Evolutionary conservation across 2,888 invertebrate genomes (phyloP).

Genomic region (Fragum sueziense): DNA sequence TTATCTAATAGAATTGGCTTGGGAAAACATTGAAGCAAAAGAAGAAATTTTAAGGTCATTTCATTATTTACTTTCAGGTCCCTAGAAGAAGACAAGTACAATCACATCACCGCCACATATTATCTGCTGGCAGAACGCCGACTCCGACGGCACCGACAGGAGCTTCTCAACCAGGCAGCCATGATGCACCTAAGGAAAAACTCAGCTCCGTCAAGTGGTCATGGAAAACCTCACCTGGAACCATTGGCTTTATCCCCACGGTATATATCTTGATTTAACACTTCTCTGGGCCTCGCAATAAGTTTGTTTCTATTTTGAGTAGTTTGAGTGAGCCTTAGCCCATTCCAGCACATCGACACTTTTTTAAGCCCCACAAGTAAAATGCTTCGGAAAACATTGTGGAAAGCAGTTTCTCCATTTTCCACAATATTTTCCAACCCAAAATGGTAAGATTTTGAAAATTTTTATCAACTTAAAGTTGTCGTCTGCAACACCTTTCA

Average conservation of each 20-base stretch:
- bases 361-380: not conserved
- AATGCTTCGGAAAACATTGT: no score
- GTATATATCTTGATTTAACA: conserved; percentile 67
- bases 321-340: no score
- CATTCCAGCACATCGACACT: not conserved
- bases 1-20: no score
- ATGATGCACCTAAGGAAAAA: conserved; percentile 79
- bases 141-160: conserved; percentile 83
- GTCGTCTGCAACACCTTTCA: no score
- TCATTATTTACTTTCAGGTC: conserved; percentile 86
- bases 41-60: no score
- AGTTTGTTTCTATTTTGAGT: no score
- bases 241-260: conserved; percentile 82
- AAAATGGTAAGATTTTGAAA: no score
- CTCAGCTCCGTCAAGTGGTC: conserved; percentile 62
- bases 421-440: no score
- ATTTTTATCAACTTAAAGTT: no score
- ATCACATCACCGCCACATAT: conserved; percentile 99
- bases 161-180: conserved; percentile 82
- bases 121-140: conserved; percentile 97
- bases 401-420: no score
- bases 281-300: no score
- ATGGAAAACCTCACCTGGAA: conserved; percentile 82
- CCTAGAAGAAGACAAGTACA: conserved; percentile 97
- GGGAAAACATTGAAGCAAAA: no score